Evolutionary conservation across 2,113 vertebrate genomes (phyloP).

Genomic region (Myiozetetes cayanensis): DNA sequence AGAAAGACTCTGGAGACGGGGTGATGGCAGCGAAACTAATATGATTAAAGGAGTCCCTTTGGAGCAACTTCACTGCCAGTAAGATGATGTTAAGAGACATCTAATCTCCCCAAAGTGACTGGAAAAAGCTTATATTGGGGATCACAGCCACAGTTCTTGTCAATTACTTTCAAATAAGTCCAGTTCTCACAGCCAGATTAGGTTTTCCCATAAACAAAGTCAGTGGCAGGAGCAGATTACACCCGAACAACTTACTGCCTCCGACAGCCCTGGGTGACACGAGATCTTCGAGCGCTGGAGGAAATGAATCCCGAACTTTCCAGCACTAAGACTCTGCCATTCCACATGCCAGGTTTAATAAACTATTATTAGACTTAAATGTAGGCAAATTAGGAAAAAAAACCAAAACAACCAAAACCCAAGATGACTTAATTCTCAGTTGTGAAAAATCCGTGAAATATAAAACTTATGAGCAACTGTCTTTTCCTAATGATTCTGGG

Average conservation of each 20-base stretch:
- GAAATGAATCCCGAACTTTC: background rate
- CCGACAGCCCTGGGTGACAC: background rate
- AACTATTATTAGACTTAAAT: slow-evolving; percentile 3
- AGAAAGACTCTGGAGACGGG: slow-evolving; percentile 37
- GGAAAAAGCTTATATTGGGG: slow-evolving; percentile 47
- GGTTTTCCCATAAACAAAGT: slow-evolving; percentile 51
- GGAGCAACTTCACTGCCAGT: slow-evolving; percentile 39
- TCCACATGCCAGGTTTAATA: slow-evolving; percentile 9
- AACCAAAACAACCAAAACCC: too few relatives aligned
- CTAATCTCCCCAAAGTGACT: slow-evolving; percentile 64
- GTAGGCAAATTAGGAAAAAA: background rate
- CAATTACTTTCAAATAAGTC: slow-evolving; percentile 49
- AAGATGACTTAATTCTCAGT: background rate
- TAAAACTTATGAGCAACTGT: background rate
- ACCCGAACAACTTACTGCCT: background rate
- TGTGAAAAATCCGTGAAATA: background rate
- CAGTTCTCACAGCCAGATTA: slow-evolving; percentile 51
- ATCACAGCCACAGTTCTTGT: slow-evolving; percentile 42
- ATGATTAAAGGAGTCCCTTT: slow-evolving; percentile 54
- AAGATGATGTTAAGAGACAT: slow-evolving; percentile 61
- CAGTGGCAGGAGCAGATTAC: slow-evolving; percentile 24
- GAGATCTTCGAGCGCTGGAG: background rate
- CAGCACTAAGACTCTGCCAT: background rate
- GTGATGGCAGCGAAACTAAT: slow-evolving; percentile 58
- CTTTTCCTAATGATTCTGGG: background rate